Percentiles rank a stretch among this genome's conserved stretches.
phyloP scores from a whole-genome alignment of 2,113 vertebrate genomes.

The Clupea harengus region DNA sequence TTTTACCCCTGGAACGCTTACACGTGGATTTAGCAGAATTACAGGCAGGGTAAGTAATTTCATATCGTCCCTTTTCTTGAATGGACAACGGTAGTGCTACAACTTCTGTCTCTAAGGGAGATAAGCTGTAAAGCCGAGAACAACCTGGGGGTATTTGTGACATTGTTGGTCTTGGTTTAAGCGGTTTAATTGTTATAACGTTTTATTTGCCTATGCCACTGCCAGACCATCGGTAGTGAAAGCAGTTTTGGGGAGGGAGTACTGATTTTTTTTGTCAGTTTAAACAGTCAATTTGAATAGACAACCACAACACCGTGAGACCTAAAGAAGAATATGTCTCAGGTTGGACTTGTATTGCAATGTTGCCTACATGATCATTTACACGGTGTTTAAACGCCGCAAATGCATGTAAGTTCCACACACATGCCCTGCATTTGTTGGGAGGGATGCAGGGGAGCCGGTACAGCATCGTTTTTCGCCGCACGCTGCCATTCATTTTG shows the following conservation, averaged over 20 bases:
- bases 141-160: slow-evolving; percentile 17
- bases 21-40: slow-evolving; percentile 46
- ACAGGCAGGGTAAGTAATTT: slow-evolving; percentile 30
- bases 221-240: not conserved
- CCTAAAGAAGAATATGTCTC: not conserved
- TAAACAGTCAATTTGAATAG: not conserved
- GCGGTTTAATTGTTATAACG: slow-evolving; percentile 16
- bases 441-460: slow-evolving; percentile 1
- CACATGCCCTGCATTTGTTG: not conserved
- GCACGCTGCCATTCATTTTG: not conserved
- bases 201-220: slow-evolving; percentile 10
- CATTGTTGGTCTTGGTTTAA: slow-evolving; percentile 17
- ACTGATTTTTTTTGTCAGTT: not conserved
- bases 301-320: not conserved
- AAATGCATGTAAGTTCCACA: not conserved
- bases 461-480: not conserved
- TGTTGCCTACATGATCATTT: not conserved
- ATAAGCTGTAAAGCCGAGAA: slow-evolving; percentile 51
- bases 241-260: not conserved
- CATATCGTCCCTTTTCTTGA: slow-evolving; percentile 15
- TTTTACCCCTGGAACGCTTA: slow-evolving; percentile 38
- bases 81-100: slow-evolving; percentile 47
- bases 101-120: slow-evolving; percentile 72
- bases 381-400: not conserved
- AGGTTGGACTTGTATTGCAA: not conserved